Evolutionary conservation across 2,888 invertebrate species (phyloP), one percentile per base, ranked within the genome.

Genomic region (Luffia ferchaultella): DNA sequence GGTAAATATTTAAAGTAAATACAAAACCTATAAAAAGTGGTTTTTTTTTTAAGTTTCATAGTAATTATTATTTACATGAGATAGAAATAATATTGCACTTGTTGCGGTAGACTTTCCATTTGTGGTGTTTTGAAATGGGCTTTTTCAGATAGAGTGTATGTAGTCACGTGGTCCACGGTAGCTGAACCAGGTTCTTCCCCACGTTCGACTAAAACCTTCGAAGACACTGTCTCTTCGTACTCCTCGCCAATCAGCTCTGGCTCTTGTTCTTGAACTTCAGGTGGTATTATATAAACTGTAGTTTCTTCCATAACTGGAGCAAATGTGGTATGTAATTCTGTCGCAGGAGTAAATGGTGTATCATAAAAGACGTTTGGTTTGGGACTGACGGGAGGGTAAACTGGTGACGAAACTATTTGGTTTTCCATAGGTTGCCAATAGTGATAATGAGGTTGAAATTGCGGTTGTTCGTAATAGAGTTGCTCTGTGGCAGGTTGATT

Each of bases 21-120:
- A n/a, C n/a, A n/a, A n/a, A n/a, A n/a, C n/a, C n/a, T n/a, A n/a
- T n/a, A n/a, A n/a, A n/a, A n/a, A n/a, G n/a, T n/a, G n/a, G n/a
- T n/a, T n/a, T n/a, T n/a, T n/a, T n/a, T n/a, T n/a, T n/a, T n/a
- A n/a, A n/a, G n/a, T n/a, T n/a, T n/a, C n/a, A n/a, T n/a, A n/a
- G n/a, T n/a, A n/a, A n/a, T n/a, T n/a, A n/a, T n/a, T n/a, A n/a
- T 42, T 48, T 67, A 80, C 57, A 78, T 64, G 54, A 80, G 57
- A 30, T 69, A 69, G 58, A 80, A 82, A 47, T 67, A 70, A 55
- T 83, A 83, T 50, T 82, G 80, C 70, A 78, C 68, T 56, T 83
- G 82, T 54, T 82, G 70, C 1, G 83, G 82, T 20, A 83, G 56
- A 20, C 61, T 66, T 51, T 76, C 73, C 40, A 77, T 68, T 51